These are phyloP conservation scores for Amblyopsis rosae DNA, from an alignment of 2,113 vertebrate genomes.

Conservation along the genomic window DNA sequence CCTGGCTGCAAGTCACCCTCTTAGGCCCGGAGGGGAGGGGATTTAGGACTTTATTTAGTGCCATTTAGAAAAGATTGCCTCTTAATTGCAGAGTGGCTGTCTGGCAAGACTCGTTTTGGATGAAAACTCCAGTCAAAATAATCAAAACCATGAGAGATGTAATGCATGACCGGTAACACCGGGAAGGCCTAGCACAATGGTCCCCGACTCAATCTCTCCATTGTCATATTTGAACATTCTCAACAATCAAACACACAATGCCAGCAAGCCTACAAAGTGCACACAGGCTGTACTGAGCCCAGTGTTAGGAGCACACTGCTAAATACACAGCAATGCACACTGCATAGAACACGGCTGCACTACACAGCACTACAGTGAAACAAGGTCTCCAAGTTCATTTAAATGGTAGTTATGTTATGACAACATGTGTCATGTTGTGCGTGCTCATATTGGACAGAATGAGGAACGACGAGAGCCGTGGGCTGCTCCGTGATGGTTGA, in stretches of 20 bases:
- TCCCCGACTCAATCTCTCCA: constrained; percentile 42
- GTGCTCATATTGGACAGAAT: constrained; percentile 24
- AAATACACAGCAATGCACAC: constrained; percentile 50
- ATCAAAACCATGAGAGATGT: constrained; percentile 18
- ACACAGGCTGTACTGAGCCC: constrained; percentile 40
- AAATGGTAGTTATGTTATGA: too few species aligned
- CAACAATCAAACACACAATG: constrained; percentile 57
- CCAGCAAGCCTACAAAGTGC: constrained; percentile 22
- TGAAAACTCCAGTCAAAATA: constrained; percentile 41
- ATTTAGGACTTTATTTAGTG: constrained; percentile 76
- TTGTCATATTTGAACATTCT: constrained; percentile 56
- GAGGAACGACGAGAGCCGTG: background rate
- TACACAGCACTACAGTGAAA: constrained; percentile 6
- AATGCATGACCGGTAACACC: too few species aligned
- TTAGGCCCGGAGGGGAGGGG: constrained; percentile 61
- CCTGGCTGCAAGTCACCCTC: constrained; percentile 69
- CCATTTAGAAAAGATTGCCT: constrained; percentile 73
- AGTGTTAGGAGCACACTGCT: constrained; percentile 40
- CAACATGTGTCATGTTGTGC: too few species aligned
- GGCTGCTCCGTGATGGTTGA: background rate
- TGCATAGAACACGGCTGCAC: constrained; percentile 20
- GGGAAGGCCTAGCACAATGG: too few species aligned
- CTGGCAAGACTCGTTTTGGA: constrained; percentile 40
- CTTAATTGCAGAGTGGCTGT: constrained; percentile 56
- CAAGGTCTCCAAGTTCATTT: constrained; percentile 17